These are phyloP conservation scores for Phania funesta DNA, from an alignment of 2,888 invertebrate species.

Conservation along the genomic window DNA sequence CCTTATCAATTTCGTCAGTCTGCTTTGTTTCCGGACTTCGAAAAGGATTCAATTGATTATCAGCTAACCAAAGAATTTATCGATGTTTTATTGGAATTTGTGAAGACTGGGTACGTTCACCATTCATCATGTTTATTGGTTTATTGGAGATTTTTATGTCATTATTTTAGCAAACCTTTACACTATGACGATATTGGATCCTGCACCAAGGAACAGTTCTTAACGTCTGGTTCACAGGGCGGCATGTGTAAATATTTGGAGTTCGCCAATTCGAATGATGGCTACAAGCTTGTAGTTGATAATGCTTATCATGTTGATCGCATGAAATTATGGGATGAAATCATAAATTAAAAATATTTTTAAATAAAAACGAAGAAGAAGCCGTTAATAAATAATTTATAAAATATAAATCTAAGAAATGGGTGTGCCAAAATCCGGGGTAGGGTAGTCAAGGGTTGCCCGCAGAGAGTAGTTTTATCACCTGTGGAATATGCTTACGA, in stretches of 20 bases:
- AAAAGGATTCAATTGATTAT: slow-evolving; percentile 74
- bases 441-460: too few species aligned
- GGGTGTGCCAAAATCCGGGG: too few species aligned
- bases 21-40: slow-evolving; percentile 75
- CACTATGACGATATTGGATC: slow-evolving; percentile 33
- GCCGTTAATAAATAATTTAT: too few species aligned
- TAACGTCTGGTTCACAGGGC: slow-evolving; percentile 17
- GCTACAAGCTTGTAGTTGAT: slow-evolving; percentile 41
- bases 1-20: slow-evolving; percentile 81
- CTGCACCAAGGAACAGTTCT: slow-evolving; percentile 69
- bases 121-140: too few species aligned
- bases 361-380: too few species aligned
- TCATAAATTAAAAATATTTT: not conserved
- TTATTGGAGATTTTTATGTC: too few species aligned
- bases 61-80: slow-evolving; percentile 77
- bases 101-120: slow-evolving; percentile 79
- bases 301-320: slow-evolving; percentile 49
- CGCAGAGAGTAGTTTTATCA: too few species aligned
- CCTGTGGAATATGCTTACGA: too few species aligned
- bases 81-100: slow-evolving; percentile 80
- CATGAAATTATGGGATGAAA: slow-evolving; percentile 70
- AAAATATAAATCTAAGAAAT: not conserved
- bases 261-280: slow-evolving; percentile 67
- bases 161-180: slow-evolving; percentile 44
- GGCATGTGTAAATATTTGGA: slow-evolving; percentile 75